Evolutionary conservation across 2,113 vertebrate species (phyloP).

Genomic region (Elephas maximus): DNA sequence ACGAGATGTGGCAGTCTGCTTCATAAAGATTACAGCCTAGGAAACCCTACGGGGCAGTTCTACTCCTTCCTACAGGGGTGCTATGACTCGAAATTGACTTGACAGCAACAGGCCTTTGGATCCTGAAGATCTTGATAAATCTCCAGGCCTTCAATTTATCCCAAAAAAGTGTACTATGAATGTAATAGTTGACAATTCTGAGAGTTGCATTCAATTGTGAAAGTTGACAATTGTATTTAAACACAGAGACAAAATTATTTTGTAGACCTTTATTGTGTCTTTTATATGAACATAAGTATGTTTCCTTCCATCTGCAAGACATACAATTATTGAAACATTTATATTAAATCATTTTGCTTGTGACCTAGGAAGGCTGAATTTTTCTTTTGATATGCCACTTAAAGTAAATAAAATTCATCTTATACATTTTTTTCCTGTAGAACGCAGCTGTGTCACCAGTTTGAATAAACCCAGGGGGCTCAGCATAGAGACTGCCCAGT

Average conservation of each 20-base stretch:
- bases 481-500: not conserved
- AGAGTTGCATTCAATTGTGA: too few relatives aligned
- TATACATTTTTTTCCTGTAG: not conserved
- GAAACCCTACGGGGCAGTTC: not conserved
- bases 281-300: not conserved
- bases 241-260: not conserved
- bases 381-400: not conserved
- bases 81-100: not conserved
- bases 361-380: not conserved
- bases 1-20: too few relatives aligned
- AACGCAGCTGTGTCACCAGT: not conserved
- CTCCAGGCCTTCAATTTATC: not conserved
- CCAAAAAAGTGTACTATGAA: not conserved
- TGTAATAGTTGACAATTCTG: not conserved
- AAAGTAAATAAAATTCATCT: constrained; percentile 12
- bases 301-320: not conserved
- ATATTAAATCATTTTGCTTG: not conserved
- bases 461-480: not conserved
- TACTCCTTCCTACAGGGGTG: not conserved
- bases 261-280: not conserved
- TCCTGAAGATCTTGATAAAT: not conserved
- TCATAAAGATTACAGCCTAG: not conserved
- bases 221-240: not conserved
- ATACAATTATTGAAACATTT: not conserved
- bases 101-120: not conserved